Conservation (phyloP, 2,888 invertebrate species). For the Netelia inedita region DNA sequence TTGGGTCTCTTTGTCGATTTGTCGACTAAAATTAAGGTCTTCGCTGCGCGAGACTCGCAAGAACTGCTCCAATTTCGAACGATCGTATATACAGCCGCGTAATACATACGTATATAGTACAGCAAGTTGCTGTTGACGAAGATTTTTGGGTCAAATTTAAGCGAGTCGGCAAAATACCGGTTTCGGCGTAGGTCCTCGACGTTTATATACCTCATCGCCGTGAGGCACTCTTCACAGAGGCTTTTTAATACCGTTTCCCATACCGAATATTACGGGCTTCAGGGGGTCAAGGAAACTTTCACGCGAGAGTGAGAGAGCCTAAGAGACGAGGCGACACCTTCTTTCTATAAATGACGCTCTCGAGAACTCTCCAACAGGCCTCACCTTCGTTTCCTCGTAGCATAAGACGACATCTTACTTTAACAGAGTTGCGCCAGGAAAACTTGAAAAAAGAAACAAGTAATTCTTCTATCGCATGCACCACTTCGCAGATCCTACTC, state of each 20-base stretch:
- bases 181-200: constrained; percentile 60
- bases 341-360: constrained; percentile 57
- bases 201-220: constrained; percentile 47
- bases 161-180: constrained; percentile 72
- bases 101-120: neutral
- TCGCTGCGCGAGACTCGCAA: neutral
- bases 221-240: constrained; percentile 39
- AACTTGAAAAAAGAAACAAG: neutral
- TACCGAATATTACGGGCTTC: constrained; percentile 63
- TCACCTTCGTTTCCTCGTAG: constrained; percentile 28
- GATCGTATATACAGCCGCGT: neutral
- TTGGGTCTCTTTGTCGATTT: neutral
- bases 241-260: constrained; percentile 67
- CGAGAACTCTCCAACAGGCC: constrained; percentile 43
- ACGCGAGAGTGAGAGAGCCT: constrained; percentile 47
- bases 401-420: constrained; percentile 20
- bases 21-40: neutral
- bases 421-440: constrained; percentile 8
- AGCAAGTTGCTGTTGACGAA: constrained; percentile 4
- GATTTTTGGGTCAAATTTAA: constrained; percentile 72
- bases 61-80: constrained; percentile 5
- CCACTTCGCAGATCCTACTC: neutral
- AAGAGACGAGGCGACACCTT: constrained; percentile 43
- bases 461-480: neutral
- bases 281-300: constrained; percentile 71